A percentile compares a stretch with the other conserved stretches of the same genome.
Conservation (phyloP, 2,888 invertebrate genomes). For the Rhopalosiphum nymphaeae region DNA sequence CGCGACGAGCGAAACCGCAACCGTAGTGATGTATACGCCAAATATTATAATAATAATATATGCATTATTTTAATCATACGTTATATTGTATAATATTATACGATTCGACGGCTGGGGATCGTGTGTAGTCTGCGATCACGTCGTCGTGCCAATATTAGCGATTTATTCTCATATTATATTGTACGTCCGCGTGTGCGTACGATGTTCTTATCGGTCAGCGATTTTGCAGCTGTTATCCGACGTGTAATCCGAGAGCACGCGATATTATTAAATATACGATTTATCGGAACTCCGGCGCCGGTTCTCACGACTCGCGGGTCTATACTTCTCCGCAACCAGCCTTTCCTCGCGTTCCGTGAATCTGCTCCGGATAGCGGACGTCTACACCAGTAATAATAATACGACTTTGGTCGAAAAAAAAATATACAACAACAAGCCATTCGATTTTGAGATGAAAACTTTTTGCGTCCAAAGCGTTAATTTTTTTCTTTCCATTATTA, state of each 20-base stretch:
- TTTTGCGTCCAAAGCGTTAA: background rate
- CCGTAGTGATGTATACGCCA: background rate
- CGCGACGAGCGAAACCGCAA: background rate
- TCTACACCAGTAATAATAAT: background rate
- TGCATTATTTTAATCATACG: background rate
- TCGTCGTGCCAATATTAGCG: conserved; percentile 24
- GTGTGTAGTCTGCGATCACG: conserved; percentile 21
- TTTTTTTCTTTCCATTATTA: background rate
- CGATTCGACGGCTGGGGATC: background rate
- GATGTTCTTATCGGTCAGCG: conserved; percentile 21
- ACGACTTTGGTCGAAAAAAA: background rate
- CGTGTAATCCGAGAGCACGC: conserved; percentile 43
- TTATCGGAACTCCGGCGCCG: conserved; percentile 24
- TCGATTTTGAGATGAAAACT: background rate
- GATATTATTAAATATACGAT: conserved; percentile 2
- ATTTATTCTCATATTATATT: background rate
- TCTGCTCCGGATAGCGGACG: background rate
- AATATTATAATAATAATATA: background rate
- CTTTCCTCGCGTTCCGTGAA: background rate
- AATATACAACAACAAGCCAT: background rate
- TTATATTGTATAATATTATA: background rate
- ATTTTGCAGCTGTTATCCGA: background rate
- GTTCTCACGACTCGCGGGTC: conserved; percentile 32
- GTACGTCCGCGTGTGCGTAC: background rate
- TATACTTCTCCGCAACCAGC: background rate